Percentiles rank a stretch among this genome's conserved stretches.
Evolutionary conservation across 2,888 invertebrate species (phyloP).

Genomic region (Platerodrilus igneus): DNA sequence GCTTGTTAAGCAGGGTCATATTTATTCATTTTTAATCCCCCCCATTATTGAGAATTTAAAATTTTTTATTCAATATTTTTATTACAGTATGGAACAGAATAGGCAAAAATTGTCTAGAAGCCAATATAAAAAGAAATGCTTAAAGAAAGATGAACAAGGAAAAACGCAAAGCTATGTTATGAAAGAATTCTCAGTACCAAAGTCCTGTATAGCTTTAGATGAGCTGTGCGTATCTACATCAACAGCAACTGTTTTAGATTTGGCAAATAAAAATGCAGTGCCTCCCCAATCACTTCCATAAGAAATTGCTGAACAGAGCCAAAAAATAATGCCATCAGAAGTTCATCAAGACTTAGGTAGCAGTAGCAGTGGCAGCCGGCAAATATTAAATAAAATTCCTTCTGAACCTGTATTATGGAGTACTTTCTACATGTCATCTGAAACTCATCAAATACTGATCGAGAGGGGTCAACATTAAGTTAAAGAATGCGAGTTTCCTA

Average conservation of each 20-base stretch:
- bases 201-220: constrained; percentile 5
- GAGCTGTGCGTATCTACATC: constrained; percentile 7
- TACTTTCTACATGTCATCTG: no score
- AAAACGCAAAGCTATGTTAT: constrained; percentile 7
- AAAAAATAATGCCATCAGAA: constrained; percentile 11
- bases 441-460: no score
- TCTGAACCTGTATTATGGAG: constrained; percentile 10
- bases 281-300: neutral
- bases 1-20: no score
- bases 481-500: neutral
- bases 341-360: constrained; percentile 11
- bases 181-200: constrained; percentile 8
- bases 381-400: constrained; percentile 9
- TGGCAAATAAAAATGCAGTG: constrained; percentile 7
- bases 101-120: constrained; percentile 8
- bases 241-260: constrained; percentile 10
- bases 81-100: constrained; percentile 9
- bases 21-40: no score
- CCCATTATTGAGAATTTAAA: no score
- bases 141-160: constrained; percentile 7
- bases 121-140: constrained; percentile 8
- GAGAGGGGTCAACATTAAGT: no score
- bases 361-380: constrained; percentile 8
- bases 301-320: constrained; percentile 1
- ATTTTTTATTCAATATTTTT: constrained; percentile 8